Base-by-base conservation (phyloP, 2,888 invertebrate genomes). In the Rhagium mordax region DNA sequence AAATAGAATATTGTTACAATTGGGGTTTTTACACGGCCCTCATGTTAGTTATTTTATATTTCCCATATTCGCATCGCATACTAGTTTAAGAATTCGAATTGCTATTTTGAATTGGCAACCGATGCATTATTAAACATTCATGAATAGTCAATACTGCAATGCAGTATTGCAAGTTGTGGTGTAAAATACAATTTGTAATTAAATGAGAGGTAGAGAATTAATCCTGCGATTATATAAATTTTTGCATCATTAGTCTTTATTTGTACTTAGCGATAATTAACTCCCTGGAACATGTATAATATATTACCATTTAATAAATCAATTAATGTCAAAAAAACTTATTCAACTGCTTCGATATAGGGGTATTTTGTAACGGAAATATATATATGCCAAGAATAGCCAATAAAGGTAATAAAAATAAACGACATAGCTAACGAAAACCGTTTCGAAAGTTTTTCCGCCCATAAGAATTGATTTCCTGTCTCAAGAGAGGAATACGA, bases 401-500 rank as follows among this genome's bases (percentile, higher is more conserved):
- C 59, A 29, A 41, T 41, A 41, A 41, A 41, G 16, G 13, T 59
- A 59, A 59, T 59, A 59, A 33, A 57, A 29, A 59, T 59, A 59
- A 33, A 59, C 59, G 59, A 33, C 59, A 20, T 24, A 29, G 29
- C 13, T 41, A 41, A 41, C 33, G 59, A 15, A 59, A 59, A 59
- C 33, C 20, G 16, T 29, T 59, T 33, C 33, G 33, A 59, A 59
- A 59, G 33, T 33, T 59, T 29, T 16, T 33, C 59, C 55, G n/a
- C 59, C 33, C 33, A 59, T 59, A 59, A 59, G 16, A 59, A 59
- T 59, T 59, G 59, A 59, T 59, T 59, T 59, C 33, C 33, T 33
- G 33, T 29, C 59, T 33, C 33, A 29, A 55, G 55, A 55, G 27
- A 57, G 15, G 21, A 15, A 27, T 27, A 15, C n/a, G 15, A 33